phyloP scores from a whole-genome alignment of 2,888 invertebrate species.

The Girardia tigrina region DNA sequence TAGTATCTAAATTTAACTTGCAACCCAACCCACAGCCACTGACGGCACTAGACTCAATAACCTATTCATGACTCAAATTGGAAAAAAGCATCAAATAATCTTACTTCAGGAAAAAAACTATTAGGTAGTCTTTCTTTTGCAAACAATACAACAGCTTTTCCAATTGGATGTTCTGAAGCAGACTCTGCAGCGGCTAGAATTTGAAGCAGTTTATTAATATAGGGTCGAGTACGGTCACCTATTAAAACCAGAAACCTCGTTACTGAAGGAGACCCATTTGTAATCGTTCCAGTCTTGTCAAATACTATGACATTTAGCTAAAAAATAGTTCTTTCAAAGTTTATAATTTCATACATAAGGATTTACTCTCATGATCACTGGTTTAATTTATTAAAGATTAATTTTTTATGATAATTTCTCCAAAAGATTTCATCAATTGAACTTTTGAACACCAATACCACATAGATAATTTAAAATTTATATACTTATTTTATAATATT shows the following conservation, averaged over 20 bases:
- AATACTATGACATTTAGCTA: slow-evolving; percentile 80
- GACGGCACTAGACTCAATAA: slow-evolving; percentile 2
- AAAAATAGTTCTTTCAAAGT: no score
- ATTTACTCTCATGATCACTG: no score
- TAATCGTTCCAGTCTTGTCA: slow-evolving; percentile 96
- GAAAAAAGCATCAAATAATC: background rate
- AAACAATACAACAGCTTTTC: slow-evolving; percentile 67
- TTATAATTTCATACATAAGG: no score
- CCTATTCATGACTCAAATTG: background rate
- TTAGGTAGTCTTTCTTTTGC: background rate
- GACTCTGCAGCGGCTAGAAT: slow-evolving; percentile 77
- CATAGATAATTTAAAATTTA: no score
- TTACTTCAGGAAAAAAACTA: background rate
- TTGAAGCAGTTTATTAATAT: slow-evolving; percentile 52
- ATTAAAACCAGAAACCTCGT: slow-evolving; percentile 27
- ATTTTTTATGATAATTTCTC: no score
- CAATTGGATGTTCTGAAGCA: slow-evolving; percentile 90
- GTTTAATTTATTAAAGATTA: no score
- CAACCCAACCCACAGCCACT: background rate
- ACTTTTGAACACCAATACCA: no score
- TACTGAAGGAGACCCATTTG: slow-evolving; percentile 70
- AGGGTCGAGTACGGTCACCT: background rate
- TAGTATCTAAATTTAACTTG: background rate
- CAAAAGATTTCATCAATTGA: no score
- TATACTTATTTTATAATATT: no score